Base-by-base conservation (phyloP, 2,113 vertebrate species). In the Archilochus colubris region DNA sequence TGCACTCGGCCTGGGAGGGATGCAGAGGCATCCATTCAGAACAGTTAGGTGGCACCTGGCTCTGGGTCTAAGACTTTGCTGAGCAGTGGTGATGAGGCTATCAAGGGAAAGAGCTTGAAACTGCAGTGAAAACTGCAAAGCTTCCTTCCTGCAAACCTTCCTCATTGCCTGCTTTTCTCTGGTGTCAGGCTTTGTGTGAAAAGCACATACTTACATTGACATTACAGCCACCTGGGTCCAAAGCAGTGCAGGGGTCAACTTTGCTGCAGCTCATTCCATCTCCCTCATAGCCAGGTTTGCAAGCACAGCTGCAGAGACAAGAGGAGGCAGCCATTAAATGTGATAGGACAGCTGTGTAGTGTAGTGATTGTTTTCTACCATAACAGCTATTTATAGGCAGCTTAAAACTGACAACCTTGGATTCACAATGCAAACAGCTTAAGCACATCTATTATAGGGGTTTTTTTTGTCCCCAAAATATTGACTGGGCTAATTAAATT, bases 251-350 rank as follows among this genome's bases (percentile, higher is more conserved):
- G 4, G 98, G 98, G 91, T 99, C 98, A 4, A 38, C 80, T 89
- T 98, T 97, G 38, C 95, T 98, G 68, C 99, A 99, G 72, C 95
- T 96, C 59, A 95, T 95, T 20, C 99, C 99, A 10, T 99, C 98
- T 6, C 99, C 99, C 91, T 98, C 96, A 9, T 98, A 99, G 69
- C 99, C 99, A 33, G 97, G 91, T 81, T 98, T 99, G 96, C 99
- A 99, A 24, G 98, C 91, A 92, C 99, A 99, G 86, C 99, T 99
- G 68, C 19, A 84, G 74, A 58, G 64, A 80, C 44, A 82, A 86
- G 78, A 91, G 48, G 8, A 53, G 27, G 22, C 30, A 87, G 68
- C 95, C 6, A 24, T 86, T 75, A 85, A 50, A 76, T 0, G 0
- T 27, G 61, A 73, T 33, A 94, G 48, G 38, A 43, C 53, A 91